Evolutionary conservation across 2,888 invertebrate species (phyloP).

Genomic region (Erpobdella octoculata): DNA sequence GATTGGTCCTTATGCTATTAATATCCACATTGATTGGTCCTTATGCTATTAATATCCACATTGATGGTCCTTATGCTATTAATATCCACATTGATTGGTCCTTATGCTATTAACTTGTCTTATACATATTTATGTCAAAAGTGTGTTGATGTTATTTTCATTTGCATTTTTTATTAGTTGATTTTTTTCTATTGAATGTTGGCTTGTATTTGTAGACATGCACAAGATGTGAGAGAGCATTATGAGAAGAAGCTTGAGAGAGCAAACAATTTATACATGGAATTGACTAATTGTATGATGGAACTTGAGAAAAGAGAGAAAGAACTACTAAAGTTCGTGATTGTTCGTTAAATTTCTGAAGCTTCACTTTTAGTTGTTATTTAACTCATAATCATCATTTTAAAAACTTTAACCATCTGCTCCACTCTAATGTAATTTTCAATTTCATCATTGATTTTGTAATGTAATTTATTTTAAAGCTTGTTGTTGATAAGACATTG

Average conservation of each 20-base stretch:
- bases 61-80: too few relatives aligned
- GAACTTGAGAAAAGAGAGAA: slow-evolving; percentile 79
- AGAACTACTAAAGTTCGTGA: slow-evolving; percentile 65
- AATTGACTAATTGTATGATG: slow-evolving; percentile 72
- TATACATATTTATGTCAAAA: too few relatives aligned
- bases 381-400: background rate
- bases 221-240: slow-evolving; percentile 73
- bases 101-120: too few relatives aligned
- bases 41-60: too few relatives aligned
- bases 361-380: too few relatives aligned
- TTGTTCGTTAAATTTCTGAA: slow-evolving; percentile 39
- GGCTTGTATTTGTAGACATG: slow-evolving; percentile 62
- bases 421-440: background rate
- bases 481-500: background rate
- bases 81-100: too few relatives aligned
- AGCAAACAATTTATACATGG: slow-evolving; percentile 83
- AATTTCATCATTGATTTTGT: background rate
- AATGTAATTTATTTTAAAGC: background rate
- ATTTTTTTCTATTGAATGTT: background rate
- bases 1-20: too few relatives aligned
- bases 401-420: background rate
- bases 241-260: slow-evolving; percentile 81
- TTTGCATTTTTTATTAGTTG: background rate
- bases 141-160: background rate
- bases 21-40: too few relatives aligned